Base-by-base conservation (phyloP, 2,797 vertebrate species). In the Silurus lanzhouensis region DNA sequence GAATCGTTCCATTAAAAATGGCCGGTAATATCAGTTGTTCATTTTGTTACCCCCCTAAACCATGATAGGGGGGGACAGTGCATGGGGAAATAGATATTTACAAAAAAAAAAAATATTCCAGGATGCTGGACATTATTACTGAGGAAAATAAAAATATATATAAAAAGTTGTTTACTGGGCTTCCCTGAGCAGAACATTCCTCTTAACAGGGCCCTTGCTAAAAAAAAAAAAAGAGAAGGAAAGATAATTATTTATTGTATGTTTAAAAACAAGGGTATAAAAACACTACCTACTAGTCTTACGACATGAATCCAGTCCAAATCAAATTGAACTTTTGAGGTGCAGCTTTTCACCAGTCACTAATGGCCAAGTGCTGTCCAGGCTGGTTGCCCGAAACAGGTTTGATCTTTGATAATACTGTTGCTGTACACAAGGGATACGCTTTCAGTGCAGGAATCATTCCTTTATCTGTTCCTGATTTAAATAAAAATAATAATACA, bases 341-440 rank as follows among this genome's bases (percentile, higher is more conserved):
- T 80, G 83, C 84, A 87, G 90, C 84, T 85, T 81, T 81, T 81
- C 66, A 80, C 88, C 68, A 87, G 89, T 93, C 94, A 93, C 92
- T 91, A 93, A 91, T 92, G 92, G 91, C 92, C 78, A 90, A 91
- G 88, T 89, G 91, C 90, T 89, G 38, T 83, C 90, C 82, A 87
- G 88, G 88, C 90, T 86, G 87, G 84, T 85, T 84, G 58, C 88
- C 89, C 86, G 81, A 83, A 90, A 91, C 86, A 85, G 52, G 88
- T 93, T 92, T 94, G 92, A 93, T 93, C 94, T 93, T 92, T 91
- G 90, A 94, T 95, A 95, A 96, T 96, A 96, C 95, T 96, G 95
- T 91, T 93, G 83, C 60, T 84, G 92, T 89, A 91, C 79, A 89
- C 90, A 91, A 90, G 92, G 92, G 93, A 94, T 93, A 93, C 92